phyloP scores from a whole-genome alignment of 1,140 invertebrate species.

The Steinernema feltiae region DNA sequence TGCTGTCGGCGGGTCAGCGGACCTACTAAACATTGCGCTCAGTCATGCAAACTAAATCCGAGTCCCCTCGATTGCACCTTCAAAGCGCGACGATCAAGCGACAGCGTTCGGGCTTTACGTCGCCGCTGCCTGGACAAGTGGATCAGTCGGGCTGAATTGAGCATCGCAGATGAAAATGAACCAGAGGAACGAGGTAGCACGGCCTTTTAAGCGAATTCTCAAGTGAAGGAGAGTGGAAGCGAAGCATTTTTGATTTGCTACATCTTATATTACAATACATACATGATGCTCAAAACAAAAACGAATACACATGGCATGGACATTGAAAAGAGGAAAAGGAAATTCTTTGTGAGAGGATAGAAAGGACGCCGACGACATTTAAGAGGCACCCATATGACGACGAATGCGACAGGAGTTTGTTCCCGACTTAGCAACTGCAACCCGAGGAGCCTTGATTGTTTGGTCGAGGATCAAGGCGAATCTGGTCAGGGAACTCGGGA shows the following conservation, averaged over 20 bases:
- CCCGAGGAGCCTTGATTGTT: conserved; percentile 18
- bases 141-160: too few relatives aligned
- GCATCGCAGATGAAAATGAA: too few relatives aligned
- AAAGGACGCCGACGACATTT: not conserved
- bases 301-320: conserved; percentile 3
- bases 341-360: not conserved
- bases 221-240: not conserved
- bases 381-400: conserved; percentile 1
- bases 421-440: conserved; percentile 30
- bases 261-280: conserved; percentile 14
- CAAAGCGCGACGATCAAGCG: too few relatives aligned
- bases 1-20: too few relatives aligned
- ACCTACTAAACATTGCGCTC: too few relatives aligned
- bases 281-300: not conserved
- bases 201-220: too few relatives aligned
- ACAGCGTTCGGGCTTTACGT: too few relatives aligned
- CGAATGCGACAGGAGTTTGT: not conserved
- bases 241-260: conserved; percentile 5
- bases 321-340: not conserved
- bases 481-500: conserved; percentile 46
- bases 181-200: too few relatives aligned
- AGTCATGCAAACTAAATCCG: too few relatives aligned
- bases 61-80: too few relatives aligned
- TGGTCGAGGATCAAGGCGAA: conserved; percentile 20
- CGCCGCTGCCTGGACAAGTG: too few relatives aligned